Base-by-base conservation (phyloP, 30 jellyfish, hydroid and myxozoan species). In the Pelagia noctiluca region DNA sequence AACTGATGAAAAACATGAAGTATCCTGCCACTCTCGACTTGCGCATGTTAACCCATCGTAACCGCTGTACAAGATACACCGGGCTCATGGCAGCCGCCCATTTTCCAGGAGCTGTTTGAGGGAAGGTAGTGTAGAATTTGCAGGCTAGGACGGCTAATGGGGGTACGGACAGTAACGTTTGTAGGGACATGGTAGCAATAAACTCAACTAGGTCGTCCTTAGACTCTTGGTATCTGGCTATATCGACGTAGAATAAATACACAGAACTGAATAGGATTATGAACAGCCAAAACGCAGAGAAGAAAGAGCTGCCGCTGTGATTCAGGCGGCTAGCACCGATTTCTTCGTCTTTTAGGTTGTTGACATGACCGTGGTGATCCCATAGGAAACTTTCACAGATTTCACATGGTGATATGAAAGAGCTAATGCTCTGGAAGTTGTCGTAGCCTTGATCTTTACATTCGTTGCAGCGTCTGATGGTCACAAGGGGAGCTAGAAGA, bases 61-160 rank as follows among this genome's bases (percentile, higher is more conserved):
- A 87, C 35, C 99, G 95, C 86, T 94, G 99, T 1, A 94, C 97
- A n/a, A 94, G 89, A 61, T 71, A 94, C 38, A 83, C 46, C 0
- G 99, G 99, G 75, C 90, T 72, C n/a, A 94, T 46, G 13, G 97
- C 99, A 21, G 96, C 86, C 5, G 99, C 90, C 99, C 99, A 94
- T 42, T 70, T 63, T 16, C 99, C 99, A 2, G 99, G 99, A 3
- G 99, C 99, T 26, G 79, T 75, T 22, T 62, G 82, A 2, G 96
- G 99, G 89, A 90, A 94, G 2, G 97, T 71, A 25, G 92, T 42
- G 68, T 87, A 67, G 29, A 94, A 28, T 23, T 86, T 94, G 83
- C 97, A 88, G 29, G 73, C 69, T 28, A 78, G 47, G n/a, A 90
- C 77, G 23, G 88, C 88, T 29, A 94, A 63, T 1, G 94, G 93